Evolutionary conservation across 30 jellyfish, hydroid and myxozoan genomes (phyloP).

Genomic region (Hydractinia symbiolongicarpus): DNA sequence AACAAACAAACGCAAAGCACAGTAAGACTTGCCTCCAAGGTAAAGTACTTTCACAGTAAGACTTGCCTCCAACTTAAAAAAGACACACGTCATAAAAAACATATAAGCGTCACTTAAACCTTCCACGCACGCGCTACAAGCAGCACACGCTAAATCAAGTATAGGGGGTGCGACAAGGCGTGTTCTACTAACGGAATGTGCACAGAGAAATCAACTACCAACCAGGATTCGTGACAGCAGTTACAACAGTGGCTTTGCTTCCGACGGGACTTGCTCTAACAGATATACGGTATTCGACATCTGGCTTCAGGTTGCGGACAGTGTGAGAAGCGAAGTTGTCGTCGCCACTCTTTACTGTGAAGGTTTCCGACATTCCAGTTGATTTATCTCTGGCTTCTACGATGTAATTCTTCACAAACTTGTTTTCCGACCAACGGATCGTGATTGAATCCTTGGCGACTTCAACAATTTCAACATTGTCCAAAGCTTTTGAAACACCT

Average conservation of each 20-base stretch:
- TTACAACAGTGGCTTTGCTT: conserved; percentile 8
- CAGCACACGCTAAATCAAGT: no score
- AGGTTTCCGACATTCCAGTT: background rate
- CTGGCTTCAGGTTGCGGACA: background rate
- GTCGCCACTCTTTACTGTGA: background rate
- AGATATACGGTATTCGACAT: background rate
- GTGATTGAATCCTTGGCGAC: background rate
- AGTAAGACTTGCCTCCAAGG: no score
- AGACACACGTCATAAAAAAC: no score
- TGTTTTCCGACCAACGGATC: background rate
- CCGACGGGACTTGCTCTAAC: background rate
- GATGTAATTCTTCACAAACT: background rate
- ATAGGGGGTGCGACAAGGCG: no score
- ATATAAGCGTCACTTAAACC: no score
- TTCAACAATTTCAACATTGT: background rate
- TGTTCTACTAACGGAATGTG: no score
- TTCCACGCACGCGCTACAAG: no score
- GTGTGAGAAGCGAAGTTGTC: background rate
- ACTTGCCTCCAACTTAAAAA: no score
- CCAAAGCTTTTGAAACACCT: background rate
- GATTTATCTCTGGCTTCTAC: background rate
- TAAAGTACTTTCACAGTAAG: no score
- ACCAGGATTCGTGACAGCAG: conserved; percentile 7
- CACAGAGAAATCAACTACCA: no score
- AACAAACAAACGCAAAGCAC: no score